phyloP scores from a whole-genome alignment of 2,888 invertebrate species.

The Amphipyra tragopoginis region DNA sequence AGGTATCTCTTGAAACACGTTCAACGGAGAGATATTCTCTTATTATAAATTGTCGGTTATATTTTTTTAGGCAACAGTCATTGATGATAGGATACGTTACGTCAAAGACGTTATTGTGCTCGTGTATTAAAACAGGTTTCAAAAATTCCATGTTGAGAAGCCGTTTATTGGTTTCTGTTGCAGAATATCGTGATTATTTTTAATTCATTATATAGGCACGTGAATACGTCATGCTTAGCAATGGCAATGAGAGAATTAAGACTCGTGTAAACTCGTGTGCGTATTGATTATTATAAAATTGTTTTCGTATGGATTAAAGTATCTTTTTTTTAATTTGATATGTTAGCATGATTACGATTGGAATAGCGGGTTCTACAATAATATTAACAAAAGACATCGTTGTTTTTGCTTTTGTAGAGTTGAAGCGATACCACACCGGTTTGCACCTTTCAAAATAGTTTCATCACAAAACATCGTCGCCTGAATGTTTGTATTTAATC shows the following conservation, averaged over 20 bases:
- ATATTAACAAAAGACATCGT: background rate
- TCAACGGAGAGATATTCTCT: conserved; percentile 1
- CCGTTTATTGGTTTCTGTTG: conserved; percentile 52
- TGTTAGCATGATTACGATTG: conserved; percentile 1
- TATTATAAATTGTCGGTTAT: conserved; percentile 40
- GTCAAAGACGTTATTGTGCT: conserved; percentile 51
- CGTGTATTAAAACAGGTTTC: conserved; percentile 52
- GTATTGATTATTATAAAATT: conserved; percentile 16
- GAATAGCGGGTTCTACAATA: background rate
- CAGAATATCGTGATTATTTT: conserved; percentile 51
- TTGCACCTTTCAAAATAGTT: background rate
- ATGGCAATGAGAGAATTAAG: conserved; percentile 19
- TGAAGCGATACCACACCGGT: background rate
- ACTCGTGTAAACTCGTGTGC: conserved; percentile 19
- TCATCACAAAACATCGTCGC: background rate
- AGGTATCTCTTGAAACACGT: conserved; percentile 9
- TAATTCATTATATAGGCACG: conserved; percentile 37
- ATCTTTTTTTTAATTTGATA: background rate
- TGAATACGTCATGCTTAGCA: conserved; percentile 6
- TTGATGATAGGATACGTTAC: conserved; percentile 49
- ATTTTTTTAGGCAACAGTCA: conserved; percentile 36
- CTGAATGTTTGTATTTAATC: no score
- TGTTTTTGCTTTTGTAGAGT: background rate
- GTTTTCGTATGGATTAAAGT: conserved; percentile 7
- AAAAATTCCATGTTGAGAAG: conserved; percentile 42